A percentile compares a stretch with the other conserved stretches of the same genome.
These are phyloP conservation scores for Sinocyclocheilus anophthalmus DNA, from an alignment of 2,113 vertebrate genomes.

Conservation along the genomic window DNA sequence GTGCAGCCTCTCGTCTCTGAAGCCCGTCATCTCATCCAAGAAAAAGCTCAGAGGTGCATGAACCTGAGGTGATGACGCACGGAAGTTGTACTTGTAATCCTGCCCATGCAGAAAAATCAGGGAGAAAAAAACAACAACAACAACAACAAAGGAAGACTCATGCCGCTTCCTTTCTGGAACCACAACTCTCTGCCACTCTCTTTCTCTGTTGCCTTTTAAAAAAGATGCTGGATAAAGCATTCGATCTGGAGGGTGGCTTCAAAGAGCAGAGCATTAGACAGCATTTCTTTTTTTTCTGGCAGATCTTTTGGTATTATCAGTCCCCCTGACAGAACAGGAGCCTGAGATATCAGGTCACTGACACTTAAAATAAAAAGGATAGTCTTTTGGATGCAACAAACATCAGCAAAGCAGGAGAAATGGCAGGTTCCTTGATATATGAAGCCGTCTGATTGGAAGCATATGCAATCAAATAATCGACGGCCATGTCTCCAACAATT, in stretches of 20 bases:
- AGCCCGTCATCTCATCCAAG: slow-evolving; percentile 53
- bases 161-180: background rate
- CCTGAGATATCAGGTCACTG: slow-evolving; percentile 16
- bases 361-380: background rate
- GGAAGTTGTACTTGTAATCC: slow-evolving; percentile 59
- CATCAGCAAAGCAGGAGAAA: background rate
- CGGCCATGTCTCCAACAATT: background rate
- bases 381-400: background rate
- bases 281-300: background rate
- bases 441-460: background rate
- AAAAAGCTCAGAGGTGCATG: slow-evolving; percentile 57
- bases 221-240: slow-evolving; percentile 25
- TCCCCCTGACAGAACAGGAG: slow-evolving; percentile 25
- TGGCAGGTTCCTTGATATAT: background rate
- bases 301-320: slow-evolving; percentile 9
- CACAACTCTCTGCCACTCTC: slow-evolving; percentile 19
- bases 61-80: slow-evolving; percentile 60
- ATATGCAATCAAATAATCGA: background rate
- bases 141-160: slow-evolving; percentile 33
- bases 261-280: slow-evolving; percentile 33
- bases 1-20: slow-evolving; percentile 49
- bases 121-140: slow-evolving; percentile 35
- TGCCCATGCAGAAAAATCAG: slow-evolving; percentile 53
- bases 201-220: slow-evolving; percentile 37
- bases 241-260: slow-evolving; percentile 6